Conservation (phyloP, 2,113 vertebrate species). For the Tichodroma muraria region DNA sequence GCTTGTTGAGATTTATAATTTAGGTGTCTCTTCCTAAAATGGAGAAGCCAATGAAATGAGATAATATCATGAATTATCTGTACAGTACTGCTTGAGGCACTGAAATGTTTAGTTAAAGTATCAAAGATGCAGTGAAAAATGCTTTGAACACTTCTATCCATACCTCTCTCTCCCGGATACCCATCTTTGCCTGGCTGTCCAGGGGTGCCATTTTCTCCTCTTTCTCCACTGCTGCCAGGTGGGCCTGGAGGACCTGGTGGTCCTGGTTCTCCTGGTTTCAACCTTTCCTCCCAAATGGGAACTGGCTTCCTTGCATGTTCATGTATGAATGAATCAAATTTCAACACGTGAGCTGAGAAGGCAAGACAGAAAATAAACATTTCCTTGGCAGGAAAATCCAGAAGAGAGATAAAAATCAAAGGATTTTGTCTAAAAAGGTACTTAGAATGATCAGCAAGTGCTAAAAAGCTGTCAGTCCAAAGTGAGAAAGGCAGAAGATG, state of each 20-base stretch:
- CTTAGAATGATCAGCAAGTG: neutral
- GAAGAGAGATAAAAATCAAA: neutral
- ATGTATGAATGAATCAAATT: conserved; percentile 80
- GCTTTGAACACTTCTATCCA: neutral
- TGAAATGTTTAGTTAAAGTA: neutral
- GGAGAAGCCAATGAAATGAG: neutral
- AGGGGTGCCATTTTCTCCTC: conserved; percentile 67
- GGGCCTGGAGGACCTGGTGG: conserved; percentile 71
- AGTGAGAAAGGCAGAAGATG: neutral
- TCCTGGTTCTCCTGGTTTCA: conserved; percentile 79
- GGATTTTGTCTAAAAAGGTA: neutral
- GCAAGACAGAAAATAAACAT: neutral
- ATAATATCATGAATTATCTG: neutral
- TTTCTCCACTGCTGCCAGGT: conserved; percentile 69
- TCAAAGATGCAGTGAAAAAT: neutral
- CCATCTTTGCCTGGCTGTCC: conserved; percentile 69
- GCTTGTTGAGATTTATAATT: neutral
- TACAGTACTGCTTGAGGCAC: neutral
- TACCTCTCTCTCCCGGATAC: conserved; percentile 84
- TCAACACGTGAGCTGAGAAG: conserved; percentile 81
- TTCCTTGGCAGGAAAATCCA: neutral
- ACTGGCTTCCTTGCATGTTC: conserved; percentile 79
- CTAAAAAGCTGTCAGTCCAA: neutral
- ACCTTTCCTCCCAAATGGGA: conserved; percentile 78
- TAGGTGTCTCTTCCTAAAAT: neutral